Percentiles rank a stretch among this genome's conserved stretches.
Conservation (phyloP, 2,888 invertebrate genomes). For the Acleris emargana region DNA sequence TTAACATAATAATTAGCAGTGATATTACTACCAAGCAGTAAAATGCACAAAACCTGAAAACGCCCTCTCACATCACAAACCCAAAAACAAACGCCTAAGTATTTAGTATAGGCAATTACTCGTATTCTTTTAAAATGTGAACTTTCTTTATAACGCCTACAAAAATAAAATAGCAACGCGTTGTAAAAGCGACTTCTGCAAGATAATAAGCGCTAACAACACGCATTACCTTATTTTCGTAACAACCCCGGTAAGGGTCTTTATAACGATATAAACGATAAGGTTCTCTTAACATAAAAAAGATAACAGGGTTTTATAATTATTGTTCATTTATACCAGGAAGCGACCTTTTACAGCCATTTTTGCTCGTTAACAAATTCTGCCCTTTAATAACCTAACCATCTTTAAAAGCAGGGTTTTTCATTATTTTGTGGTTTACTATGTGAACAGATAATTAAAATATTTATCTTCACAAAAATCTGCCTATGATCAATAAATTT, state of each 20-base stretch:
- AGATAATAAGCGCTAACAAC: not conserved
- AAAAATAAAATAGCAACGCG: slow-evolving; percentile 4
- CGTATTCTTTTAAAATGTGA: not conserved
- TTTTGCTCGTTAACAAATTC: slow-evolving; percentile 10
- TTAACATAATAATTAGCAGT: not conserved
- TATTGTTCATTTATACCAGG: slow-evolving; percentile 10
- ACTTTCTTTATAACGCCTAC: slow-evolving; percentile 3
- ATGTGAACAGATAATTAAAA: too few species aligned
- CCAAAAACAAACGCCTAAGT: too few species aligned
- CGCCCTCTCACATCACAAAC: too few species aligned
- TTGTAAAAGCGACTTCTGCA: not conserved
- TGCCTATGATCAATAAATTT: too few species aligned
- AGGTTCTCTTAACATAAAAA: slow-evolving; percentile 8
- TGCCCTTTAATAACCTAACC: not conserved
- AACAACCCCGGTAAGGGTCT: slow-evolving; percentile 1
- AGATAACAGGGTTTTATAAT: slow-evolving; percentile 27
- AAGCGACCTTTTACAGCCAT: slow-evolving; percentile 6
- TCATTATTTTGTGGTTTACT: too few species aligned
- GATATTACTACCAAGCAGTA: too few species aligned
- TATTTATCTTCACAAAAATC: too few species aligned
- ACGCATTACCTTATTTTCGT: not conserved
- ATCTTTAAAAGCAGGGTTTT: too few species aligned
- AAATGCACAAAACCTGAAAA: too few species aligned
- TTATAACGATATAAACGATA: slow-evolving; percentile 12
- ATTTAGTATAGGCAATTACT: too few species aligned